Evolutionary conservation across 2,888 invertebrate species (phyloP).

Genomic region (Lepidocyrtoides sp.): DNA sequence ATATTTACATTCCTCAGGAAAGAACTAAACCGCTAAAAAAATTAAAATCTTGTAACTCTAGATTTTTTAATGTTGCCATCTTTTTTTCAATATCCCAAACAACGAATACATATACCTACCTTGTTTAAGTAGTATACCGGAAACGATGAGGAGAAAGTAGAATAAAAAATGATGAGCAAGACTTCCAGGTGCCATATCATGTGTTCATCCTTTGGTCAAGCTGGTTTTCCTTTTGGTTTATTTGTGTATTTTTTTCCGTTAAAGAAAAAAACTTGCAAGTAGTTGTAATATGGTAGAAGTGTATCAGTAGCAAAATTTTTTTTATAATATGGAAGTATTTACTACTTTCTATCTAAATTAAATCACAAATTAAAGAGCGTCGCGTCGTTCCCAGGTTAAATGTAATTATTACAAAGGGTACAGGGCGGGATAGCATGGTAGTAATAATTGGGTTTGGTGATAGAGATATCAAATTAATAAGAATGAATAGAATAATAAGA

Average conservation of each 20-base stretch:
- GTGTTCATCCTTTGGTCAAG: slow-evolving; percentile 81
- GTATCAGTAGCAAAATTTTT: no score
- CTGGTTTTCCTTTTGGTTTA: slow-evolving; percentile 23
- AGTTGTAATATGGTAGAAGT: no score
- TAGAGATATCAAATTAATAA: no score
- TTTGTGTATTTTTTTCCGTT: background rate
- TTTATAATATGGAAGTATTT: no score
- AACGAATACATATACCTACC: slow-evolving; percentile 77
- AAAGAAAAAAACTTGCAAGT: background rate
- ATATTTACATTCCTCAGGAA: no score
- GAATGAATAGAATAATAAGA: background rate
- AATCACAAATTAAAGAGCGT: background rate
- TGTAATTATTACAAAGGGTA: background rate
- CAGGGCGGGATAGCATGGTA: background rate
- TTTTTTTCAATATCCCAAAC: no score
- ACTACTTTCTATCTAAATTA: background rate
- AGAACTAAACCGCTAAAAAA: no score
- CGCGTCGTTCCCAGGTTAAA: background rate
- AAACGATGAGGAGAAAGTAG: slow-evolving; percentile 85
- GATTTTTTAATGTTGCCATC: no score
- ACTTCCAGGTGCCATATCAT: slow-evolving; percentile 85
- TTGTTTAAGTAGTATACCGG: slow-evolving; percentile 85
- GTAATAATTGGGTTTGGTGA: background rate
- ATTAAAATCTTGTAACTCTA: background rate
- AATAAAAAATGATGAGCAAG: slow-evolving; percentile 85